phyloP scores from a whole-genome alignment of 2,113 vertebrate genomes.

The Clarias batrachus region DNA sequence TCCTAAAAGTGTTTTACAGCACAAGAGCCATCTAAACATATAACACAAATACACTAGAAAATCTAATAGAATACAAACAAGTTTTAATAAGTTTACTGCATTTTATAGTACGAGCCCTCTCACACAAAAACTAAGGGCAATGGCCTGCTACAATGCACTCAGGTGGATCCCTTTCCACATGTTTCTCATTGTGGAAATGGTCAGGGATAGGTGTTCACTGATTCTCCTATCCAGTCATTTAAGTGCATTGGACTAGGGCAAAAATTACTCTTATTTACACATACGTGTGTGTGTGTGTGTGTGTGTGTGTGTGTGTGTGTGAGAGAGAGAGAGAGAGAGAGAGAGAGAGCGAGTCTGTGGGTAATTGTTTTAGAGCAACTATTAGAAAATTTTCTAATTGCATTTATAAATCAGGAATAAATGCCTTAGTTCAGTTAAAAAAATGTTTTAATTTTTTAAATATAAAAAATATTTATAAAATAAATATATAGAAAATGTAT shows the following conservation, averaged over 20 bases:
- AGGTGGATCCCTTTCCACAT: constrained; percentile 5
- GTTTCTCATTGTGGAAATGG: constrained; percentile 14
- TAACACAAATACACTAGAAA: not conserved
- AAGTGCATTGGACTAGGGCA: constrained; percentile 10
- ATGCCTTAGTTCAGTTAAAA: not conserved
- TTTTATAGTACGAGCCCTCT: not conserved
- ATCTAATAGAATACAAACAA: not conserved
- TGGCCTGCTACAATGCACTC: not conserved
- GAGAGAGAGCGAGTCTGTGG: not conserved
- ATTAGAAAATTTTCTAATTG: not conserved
- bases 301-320: not conserved
- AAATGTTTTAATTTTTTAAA: no score
- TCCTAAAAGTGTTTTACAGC: not conserved
- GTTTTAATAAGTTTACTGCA: not conserved
- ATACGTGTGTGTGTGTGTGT: not conserved
- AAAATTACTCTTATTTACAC: not conserved
- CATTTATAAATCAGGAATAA: not conserved
- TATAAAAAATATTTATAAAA: no score
- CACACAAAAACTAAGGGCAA: not conserved
- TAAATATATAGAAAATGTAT: not conserved
- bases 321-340: not conserved
- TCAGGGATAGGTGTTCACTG: constrained; percentile 1
- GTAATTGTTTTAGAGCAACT: not conserved
- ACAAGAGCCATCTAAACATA: not conserved
- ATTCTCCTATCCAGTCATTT: constrained; percentile 20